Evolutionary conservation across 1,140 invertebrate species (phyloP).

Genomic region (Drosophila cardini): DNA sequence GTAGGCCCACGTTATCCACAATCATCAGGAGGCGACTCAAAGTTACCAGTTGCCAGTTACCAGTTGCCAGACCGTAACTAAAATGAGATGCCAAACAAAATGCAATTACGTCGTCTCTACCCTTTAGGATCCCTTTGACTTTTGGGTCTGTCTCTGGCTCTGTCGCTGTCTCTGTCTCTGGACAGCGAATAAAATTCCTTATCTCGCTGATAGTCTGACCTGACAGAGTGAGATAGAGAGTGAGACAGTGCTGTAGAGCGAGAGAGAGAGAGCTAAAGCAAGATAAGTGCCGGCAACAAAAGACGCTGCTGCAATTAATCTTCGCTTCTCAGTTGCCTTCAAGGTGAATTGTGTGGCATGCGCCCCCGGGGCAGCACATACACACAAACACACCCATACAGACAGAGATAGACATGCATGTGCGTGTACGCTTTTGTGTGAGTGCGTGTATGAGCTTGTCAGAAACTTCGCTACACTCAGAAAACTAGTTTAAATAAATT

Average conservation of each 20-base stretch:
- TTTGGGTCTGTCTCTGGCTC: conserved; percentile 14
- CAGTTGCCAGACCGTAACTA: conserved; percentile 80
- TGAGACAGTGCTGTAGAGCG: conserved; percentile 4
- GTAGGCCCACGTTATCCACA: conserved; percentile 66
- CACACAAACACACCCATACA: conserved; percentile 10
- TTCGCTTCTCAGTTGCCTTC: conserved; percentile 81
- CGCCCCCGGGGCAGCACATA: conserved; percentile 63
- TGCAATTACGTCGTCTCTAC: conserved; percentile 66
- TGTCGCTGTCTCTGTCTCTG: not conserved
- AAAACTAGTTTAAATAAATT: not conserved
- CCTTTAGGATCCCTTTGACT: conserved; percentile 45
- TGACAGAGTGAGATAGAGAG: not conserved
- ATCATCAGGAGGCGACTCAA: conserved; percentile 34
- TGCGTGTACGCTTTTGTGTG: conserved; percentile 11
- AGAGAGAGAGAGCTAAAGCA: not conserved
- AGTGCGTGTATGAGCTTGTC: conserved; percentile 22
- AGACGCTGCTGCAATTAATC: conserved; percentile 78
- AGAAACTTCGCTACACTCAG: conserved; percentile 21
- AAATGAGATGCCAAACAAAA: conserved; percentile 83
- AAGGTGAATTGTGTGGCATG: conserved; percentile 81
- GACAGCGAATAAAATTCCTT: conserved; percentile 77
- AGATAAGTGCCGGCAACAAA: conserved; percentile 74
- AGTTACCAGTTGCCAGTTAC: conserved; percentile 58
- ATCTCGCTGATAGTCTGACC: conserved; percentile 54
- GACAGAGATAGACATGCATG: conserved; percentile 11